These are phyloP conservation scores for Burhinus oedicnemus DNA, from an alignment of 2,113 vertebrate species.

Conservation along the genomic window DNA sequence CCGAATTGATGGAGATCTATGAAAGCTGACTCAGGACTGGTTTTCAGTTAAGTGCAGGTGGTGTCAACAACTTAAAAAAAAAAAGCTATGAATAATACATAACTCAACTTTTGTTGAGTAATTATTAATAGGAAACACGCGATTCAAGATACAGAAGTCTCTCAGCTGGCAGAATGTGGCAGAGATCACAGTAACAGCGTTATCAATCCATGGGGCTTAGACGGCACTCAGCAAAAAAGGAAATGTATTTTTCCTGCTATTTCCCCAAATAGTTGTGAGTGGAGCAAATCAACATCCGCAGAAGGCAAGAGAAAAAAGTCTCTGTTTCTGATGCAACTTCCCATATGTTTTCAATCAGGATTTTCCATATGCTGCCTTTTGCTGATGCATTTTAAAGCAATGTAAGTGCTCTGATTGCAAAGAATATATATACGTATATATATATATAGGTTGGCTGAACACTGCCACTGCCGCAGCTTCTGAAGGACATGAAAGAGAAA, in stretches of 20 bases:
- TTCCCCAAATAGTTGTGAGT: conserved; percentile 4
- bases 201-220: background rate
- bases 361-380: background rate
- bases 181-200: background rate
- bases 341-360: background rate
- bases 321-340: conserved; percentile 17
- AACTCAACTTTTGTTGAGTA: conserved; percentile 1
- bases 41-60: background rate
- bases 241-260: conserved; percentile 11
- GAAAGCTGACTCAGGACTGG: background rate
- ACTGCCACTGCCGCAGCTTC: background rate
- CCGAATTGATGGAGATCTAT: background rate
- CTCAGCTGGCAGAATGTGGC: background rate
- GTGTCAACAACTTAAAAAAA: background rate
- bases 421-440: background rate
- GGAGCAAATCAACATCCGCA: background rate
- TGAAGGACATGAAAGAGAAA: background rate
- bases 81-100: background rate
- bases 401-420: background rate
- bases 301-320: background rate
- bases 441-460: background rate
- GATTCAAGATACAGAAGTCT: background rate
- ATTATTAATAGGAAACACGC: conserved; percentile 21
- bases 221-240: background rate
- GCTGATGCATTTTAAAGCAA: background rate